These are phyloP conservation scores for Nematostella vectensis DNA, from an alignment of 92 coral and sea anemone genomes.

Conservation along the genomic window DNA sequence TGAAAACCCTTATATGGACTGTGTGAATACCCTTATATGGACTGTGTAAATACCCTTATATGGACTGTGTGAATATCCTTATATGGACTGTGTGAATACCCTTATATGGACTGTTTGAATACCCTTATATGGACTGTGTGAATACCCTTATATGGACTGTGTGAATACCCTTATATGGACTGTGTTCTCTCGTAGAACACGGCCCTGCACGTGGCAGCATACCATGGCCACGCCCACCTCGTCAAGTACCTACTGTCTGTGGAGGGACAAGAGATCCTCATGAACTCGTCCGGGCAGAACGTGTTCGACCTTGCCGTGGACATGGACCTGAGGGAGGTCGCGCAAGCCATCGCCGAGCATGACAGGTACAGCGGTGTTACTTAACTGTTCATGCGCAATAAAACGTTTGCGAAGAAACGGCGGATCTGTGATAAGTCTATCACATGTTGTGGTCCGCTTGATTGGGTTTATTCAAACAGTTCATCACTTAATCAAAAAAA, in stretches of 20 bases:
- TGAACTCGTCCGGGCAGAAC: conserved; percentile 47
- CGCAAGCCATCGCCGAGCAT: conserved; percentile 59
- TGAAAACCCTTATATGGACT: no score
- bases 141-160: no score
- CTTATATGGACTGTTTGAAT: no score
- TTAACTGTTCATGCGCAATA: neutral
- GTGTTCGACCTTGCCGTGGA: conserved; percentile 47
- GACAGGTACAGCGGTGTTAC: conserved; percentile 27
- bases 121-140: no score
- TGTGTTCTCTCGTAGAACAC: no score
- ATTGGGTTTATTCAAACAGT: no score
- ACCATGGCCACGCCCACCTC: conserved; percentile 39
- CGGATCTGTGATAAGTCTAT: neutral
- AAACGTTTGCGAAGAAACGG: neutral
- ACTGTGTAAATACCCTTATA: no score
- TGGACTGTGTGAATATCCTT: no score
- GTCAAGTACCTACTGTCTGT: conserved; percentile 40
- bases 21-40: no score
- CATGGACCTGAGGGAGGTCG: conserved; percentile 29
- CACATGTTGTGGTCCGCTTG: neutral
- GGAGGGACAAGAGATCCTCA: conserved; percentile 34
- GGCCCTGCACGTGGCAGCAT: conserved; percentile 67
- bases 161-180: no score
- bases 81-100: no score
- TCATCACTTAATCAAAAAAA: no score